phyloP scores from a whole-genome alignment of 2,888 invertebrate species.

The Trichopoda pennipes region DNA sequence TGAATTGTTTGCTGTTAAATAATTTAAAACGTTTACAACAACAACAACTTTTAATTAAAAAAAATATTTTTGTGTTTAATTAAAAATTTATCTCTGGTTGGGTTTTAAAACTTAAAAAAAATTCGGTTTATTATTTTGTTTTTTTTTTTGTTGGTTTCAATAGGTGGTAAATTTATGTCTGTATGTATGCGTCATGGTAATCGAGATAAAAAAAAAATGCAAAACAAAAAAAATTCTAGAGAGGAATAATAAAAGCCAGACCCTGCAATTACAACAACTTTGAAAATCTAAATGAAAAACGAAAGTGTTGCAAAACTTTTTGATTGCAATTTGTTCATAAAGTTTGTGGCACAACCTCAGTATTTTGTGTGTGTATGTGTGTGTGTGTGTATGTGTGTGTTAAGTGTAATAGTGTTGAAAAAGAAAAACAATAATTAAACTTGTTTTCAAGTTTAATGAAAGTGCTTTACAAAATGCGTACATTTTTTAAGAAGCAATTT shows the following conservation, averaged over 20 bases:
- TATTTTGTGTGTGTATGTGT: not conserved
- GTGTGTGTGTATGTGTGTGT: not conserved
- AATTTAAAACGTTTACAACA: slow-evolving; percentile 4
- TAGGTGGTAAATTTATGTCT: not conserved
- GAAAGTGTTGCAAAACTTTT: slow-evolving; percentile 60
- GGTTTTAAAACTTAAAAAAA: slow-evolving; percentile 22
- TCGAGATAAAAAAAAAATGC: slow-evolving; percentile 7
- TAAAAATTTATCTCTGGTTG: not conserved
- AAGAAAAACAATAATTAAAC: not conserved
- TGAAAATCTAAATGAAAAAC: slow-evolving; percentile 44
- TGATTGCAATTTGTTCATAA: slow-evolving; percentile 55
- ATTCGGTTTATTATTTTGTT: not conserved
- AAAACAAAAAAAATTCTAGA: slow-evolving; percentile 2
- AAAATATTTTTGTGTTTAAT: not conserved
- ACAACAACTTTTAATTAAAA: slow-evolving; percentile 8
- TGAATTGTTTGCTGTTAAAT: slow-evolving; percentile 5
- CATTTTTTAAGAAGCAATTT: too few relatives aligned
- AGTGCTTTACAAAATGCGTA: not conserved
- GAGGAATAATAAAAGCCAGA: slow-evolving; percentile 1
- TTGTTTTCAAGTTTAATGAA: not conserved
- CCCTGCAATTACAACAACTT: slow-evolving; percentile 6
- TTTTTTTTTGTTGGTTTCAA: not conserved
- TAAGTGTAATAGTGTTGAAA: slow-evolving; percentile 1
- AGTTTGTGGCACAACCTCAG: slow-evolving; percentile 51
- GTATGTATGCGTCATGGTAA: slow-evolving; percentile 29